Percentiles rank a stretch among this genome's conserved stretches.
phyloP scores from a whole-genome alignment of 1,140 invertebrate species.

The Drosophila gunungcola region DNA sequence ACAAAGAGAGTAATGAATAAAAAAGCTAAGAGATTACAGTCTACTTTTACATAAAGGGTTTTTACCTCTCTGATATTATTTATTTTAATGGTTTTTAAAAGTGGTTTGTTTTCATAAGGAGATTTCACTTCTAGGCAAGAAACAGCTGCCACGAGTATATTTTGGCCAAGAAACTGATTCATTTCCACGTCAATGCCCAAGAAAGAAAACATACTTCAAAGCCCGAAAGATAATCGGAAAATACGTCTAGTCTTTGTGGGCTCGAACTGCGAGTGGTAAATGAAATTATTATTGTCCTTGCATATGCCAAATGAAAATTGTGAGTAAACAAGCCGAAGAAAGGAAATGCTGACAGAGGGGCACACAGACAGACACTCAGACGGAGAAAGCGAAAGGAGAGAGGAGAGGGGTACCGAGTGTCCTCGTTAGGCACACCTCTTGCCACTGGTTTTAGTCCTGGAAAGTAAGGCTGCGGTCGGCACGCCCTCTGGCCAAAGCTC shows the following conservation, averaged over 20 bases:
- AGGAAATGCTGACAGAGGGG: constrained; percentile 11
- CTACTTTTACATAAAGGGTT: not conserved
- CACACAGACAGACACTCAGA: constrained; percentile 10
- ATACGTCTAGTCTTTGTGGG: constrained; percentile 25
- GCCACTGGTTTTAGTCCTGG: constrained; percentile 47
- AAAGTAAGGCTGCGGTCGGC: constrained; percentile 31
- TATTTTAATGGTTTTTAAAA: no score
- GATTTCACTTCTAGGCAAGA: not conserved
- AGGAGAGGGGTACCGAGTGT: constrained; percentile 2
- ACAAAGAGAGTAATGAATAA: not conserved
- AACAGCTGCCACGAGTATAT: constrained; percentile 1
- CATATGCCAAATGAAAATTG: constrained; percentile 50
- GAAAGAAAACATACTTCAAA: constrained; percentile 12
- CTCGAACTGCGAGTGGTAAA: constrained; percentile 29
- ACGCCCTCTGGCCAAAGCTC: constrained; percentile 25
- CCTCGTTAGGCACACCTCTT: constrained; percentile 62
- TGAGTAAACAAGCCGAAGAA: constrained; percentile 46
- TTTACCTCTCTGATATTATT: no score
- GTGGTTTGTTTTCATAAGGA: no score
- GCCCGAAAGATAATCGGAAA: constrained; percentile 26
- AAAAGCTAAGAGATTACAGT: not conserved
- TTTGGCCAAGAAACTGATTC: not conserved
- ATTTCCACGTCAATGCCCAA: constrained; percentile 1
- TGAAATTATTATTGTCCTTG: constrained; percentile 49
- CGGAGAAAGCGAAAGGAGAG: constrained; percentile 2